These are phyloP conservation scores for Artemia sinica DNA, from an alignment of 2,888 invertebrate genomes.

Conservation along the genomic window DNA sequence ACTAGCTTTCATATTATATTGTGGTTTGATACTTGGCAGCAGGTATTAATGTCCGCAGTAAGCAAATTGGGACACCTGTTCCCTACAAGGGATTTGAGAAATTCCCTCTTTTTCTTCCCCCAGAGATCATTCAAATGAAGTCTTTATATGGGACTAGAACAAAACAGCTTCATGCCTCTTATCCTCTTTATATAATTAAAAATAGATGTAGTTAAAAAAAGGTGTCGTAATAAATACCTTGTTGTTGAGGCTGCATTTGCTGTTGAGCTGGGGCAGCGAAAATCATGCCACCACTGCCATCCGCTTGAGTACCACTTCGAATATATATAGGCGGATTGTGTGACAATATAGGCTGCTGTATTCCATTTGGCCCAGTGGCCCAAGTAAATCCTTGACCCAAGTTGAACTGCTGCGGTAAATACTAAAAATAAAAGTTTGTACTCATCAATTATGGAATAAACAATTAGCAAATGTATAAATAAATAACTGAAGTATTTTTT, in stretches of 20 bases:
- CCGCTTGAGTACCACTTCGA: slow-evolving; percentile 51
- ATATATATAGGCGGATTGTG: slow-evolving; percentile 63
- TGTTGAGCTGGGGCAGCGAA: slow-evolving; percentile 60
- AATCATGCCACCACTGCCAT: slow-evolving; percentile 42
- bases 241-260: slow-evolving; percentile 46
- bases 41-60: too few relatives aligned
- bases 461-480: slow-evolving; percentile 17
- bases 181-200: too few relatives aligned
- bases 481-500: neutral
- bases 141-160: too few relatives aligned
- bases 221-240: slow-evolving; percentile 36
- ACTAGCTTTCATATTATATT: too few relatives aligned
- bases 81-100: too few relatives aligned
- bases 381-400: slow-evolving; percentile 53
- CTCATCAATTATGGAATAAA: slow-evolving; percentile 15
- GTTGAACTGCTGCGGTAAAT: slow-evolving; percentile 29
- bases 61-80: too few relatives aligned
- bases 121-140: too few relatives aligned
- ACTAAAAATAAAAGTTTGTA: slow-evolving; percentile 13
- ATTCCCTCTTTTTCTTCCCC: too few relatives aligned
- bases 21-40: too few relatives aligned
- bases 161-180: too few relatives aligned
- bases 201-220: too few relatives aligned
- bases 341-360: slow-evolving; percentile 47
- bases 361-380: slow-evolving; percentile 36